Percentiles rank a stretch among this genome's conserved stretches.
These are phyloP conservation scores for Drosophila helvetica DNA, from an alignment of 2,888 invertebrate species.

Conservation along the genomic window DNA sequence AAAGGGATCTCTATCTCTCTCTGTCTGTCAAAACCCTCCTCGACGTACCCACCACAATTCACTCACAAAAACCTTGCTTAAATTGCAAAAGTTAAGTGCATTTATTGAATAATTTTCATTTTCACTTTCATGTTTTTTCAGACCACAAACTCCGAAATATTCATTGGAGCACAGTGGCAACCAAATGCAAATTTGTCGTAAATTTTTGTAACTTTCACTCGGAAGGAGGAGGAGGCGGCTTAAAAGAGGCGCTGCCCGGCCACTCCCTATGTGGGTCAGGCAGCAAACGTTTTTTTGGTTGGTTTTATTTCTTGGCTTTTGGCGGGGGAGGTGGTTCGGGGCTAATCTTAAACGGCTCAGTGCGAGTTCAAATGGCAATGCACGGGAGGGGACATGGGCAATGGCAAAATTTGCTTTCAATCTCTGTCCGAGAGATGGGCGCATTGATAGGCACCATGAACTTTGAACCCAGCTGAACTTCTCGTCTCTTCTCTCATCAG, in stretches of 20 bases:
- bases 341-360: constrained; percentile 56
- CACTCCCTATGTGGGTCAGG: constrained; percentile 68
- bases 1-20: constrained; percentile 11
- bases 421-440: constrained; percentile 52
- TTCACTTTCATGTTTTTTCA: constrained; percentile 51
- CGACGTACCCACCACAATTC: neutral
- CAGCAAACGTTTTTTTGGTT: constrained; percentile 34
- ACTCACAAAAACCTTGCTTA: constrained; percentile 1
- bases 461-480: constrained; percentile 62
- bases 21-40: constrained; percentile 8
- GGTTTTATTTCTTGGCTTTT: constrained; percentile 9
- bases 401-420: constrained; percentile 44
- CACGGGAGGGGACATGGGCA: constrained; percentile 44
- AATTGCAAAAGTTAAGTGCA: constrained; percentile 22
- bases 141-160: constrained; percentile 38
- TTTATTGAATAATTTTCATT: constrained; percentile 40
- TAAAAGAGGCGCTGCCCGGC: neutral
- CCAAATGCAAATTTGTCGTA: constrained; percentile 68
- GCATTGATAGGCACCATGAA: constrained; percentile 61
- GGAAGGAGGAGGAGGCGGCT: neutral
- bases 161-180: neutral
- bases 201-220: constrained; percentile 76
- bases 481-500: constrained; percentile 5
- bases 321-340: constrained; percentile 19
- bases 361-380: constrained; percentile 73